A percentile compares a stretch with the other conserved stretches of the same genome.
phyloP scores from a whole-genome alignment of 2,113 vertebrate genomes.

The Nothocercus nigrocapillus region DNA sequence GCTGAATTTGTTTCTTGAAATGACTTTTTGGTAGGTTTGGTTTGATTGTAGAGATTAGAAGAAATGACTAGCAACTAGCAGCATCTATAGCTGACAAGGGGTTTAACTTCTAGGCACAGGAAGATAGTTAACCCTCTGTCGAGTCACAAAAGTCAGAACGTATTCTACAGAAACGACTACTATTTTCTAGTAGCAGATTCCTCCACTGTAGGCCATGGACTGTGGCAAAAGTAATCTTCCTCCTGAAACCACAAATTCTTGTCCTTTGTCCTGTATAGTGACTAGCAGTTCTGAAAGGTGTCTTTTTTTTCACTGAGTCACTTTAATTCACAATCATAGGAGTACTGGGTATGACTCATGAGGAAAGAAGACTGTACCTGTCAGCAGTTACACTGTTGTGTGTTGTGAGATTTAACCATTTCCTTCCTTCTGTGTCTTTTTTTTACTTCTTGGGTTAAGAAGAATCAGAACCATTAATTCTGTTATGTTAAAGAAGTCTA shows the following conservation, averaged over 20 bases:
- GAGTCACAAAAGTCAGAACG: neutral
- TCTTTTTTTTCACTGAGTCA: neutral
- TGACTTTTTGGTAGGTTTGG: neutral
- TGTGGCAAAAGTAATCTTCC: neutral
- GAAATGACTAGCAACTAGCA: neutral
- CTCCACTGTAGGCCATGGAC: neutral
- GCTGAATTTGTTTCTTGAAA: neutral
- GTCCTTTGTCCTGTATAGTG: neutral
- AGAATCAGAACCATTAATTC: neutral
- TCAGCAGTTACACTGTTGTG: fast-evolving
- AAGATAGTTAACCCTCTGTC: neutral
- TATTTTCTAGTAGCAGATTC: neutral
- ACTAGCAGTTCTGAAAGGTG: neutral
- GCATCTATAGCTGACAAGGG: neutral
- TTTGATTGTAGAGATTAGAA: neutral
- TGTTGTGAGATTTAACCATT: neutral
- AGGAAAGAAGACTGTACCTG: neutral
- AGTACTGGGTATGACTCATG: neutral
- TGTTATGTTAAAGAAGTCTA: neutral
- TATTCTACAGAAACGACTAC: neutral
- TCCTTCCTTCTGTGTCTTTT: neutral
- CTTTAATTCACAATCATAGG: neutral
- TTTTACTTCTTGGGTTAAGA: neutral
- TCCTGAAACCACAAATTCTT: neutral
- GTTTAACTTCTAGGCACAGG: neutral